Conservation (phyloP, 1,140 invertebrate genomes). For the Drosophila kurseongensis region DNA sequence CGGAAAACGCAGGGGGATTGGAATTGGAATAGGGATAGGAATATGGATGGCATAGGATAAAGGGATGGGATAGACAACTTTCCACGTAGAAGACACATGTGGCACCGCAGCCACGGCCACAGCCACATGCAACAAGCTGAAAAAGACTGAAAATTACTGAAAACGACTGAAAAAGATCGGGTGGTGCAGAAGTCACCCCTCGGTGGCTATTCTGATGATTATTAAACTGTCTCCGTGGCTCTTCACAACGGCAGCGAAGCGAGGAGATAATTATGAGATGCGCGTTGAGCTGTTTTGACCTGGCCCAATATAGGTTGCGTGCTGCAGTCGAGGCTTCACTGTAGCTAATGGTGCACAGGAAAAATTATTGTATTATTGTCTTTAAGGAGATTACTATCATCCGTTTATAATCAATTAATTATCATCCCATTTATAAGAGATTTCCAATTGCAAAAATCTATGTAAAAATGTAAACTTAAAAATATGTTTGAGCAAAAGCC, state of each 20-base stretch:
- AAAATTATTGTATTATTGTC: neutral
- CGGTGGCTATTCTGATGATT: slow-evolving; percentile 63
- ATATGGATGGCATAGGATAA: slow-evolving; percentile 10
- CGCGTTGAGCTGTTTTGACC: slow-evolving; percentile 67
- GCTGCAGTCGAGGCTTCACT: slow-evolving; percentile 5
- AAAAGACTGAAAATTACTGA: neutral
- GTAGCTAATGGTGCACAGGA: neutral
- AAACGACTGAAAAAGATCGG: slow-evolving; percentile 2
- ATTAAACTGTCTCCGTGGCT: slow-evolving; percentile 80
- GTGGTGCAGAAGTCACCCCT: neutral
- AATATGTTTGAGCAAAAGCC: too few species aligned
- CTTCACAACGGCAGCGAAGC: slow-evolving; percentile 78
- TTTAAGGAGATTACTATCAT: too few species aligned
- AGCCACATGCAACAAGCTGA: slow-evolving; percentile 59
- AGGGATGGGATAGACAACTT: neutral
- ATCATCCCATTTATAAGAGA: too few species aligned
- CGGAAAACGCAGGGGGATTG: neutral
- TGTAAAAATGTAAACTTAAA: too few species aligned
- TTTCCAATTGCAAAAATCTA: too few species aligned
- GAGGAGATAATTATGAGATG: slow-evolving; percentile 84
- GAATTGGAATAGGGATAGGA: neutral
- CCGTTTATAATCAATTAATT: too few species aligned
- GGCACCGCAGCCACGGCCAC: slow-evolving; percentile 13
- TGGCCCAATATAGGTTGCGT: slow-evolving; percentile 14
- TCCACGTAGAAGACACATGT: slow-evolving; percentile 23